phyloP scores from a whole-genome alignment of 2,797 vertebrate genomes.

The Megaceryle alcyon region DNA sequence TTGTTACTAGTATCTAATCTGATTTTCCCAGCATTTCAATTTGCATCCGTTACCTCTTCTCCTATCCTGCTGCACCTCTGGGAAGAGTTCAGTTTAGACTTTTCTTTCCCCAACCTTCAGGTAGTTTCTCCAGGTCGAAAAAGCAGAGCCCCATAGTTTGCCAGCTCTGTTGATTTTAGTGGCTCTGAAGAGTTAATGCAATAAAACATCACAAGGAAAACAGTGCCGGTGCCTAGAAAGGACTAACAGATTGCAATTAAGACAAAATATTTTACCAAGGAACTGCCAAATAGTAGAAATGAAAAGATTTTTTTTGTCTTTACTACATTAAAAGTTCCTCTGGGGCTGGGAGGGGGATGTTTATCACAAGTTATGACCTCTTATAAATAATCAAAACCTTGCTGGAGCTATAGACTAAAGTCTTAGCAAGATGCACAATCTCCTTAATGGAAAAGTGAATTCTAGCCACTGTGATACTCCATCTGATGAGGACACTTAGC shows the following conservation, averaged over 20 bases:
- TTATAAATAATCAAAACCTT: not conserved
- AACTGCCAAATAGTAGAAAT: not conserved
- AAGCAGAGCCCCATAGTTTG: not conserved
- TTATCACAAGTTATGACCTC: not conserved
- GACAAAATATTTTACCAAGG: not conserved
- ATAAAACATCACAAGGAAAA: not conserved
- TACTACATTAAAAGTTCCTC: not conserved
- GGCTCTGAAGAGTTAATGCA: not conserved
- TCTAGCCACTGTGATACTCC: not conserved
- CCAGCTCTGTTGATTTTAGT: not conserved
- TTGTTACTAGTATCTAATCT: not conserved
- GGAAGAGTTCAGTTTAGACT: not conserved
- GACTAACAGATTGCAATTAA: not conserved
- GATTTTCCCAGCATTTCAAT: not conserved
- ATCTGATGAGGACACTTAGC: slow-evolving; percentile 29
- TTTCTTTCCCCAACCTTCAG: not conserved
- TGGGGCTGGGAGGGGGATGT: not conserved
- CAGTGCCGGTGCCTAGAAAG: not conserved
- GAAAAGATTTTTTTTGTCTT: not conserved
- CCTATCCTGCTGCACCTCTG: not conserved
- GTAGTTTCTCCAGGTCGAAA: not conserved
- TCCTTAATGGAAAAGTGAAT: slow-evolving; percentile 46
- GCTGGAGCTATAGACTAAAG: not conserved
- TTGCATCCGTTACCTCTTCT: not conserved
- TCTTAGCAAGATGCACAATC: not conserved